Evolutionary conservation across 2,113 vertebrate species (phyloP).

Genomic region (Rhinolophus ferrumequinum): DNA sequence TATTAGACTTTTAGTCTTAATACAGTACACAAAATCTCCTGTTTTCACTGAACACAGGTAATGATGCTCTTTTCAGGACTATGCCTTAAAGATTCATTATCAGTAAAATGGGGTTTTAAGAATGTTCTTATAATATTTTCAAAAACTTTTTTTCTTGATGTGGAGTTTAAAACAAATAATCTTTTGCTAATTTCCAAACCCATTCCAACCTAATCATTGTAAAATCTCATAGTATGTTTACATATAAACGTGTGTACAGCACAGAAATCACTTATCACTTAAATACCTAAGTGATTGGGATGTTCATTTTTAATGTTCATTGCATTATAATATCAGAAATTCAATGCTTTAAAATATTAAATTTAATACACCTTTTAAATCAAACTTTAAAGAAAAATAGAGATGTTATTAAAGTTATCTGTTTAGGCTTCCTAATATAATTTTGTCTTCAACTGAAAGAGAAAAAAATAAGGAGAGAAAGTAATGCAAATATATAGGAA

Average conservation of each 20-base stretch:
- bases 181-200: not conserved
- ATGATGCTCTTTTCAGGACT: not conserved
- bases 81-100: not conserved
- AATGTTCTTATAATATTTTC: not conserved
- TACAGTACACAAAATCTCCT: not conserved
- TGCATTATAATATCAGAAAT: not conserved
- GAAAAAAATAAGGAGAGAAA: not conserved
- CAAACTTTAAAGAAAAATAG: not conserved
- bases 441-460: not conserved
- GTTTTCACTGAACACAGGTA: not conserved
- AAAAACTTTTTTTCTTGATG: not conserved
- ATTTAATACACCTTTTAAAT: conserved; percentile 10
- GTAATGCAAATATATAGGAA: not conserved
- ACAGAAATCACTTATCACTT: not conserved
- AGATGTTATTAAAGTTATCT: not conserved
- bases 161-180: not conserved
- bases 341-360: not conserved
- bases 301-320: not conserved
- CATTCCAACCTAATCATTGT: not conserved
- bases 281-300: not conserved
- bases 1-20: not conserved
- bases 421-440: not conserved
- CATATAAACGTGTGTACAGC: not conserved
- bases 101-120: not conserved
- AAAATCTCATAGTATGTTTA: not conserved